Conservation (phyloP, 2,888 invertebrate genomes). For the Sinodicranocentrus sp. region DNA sequence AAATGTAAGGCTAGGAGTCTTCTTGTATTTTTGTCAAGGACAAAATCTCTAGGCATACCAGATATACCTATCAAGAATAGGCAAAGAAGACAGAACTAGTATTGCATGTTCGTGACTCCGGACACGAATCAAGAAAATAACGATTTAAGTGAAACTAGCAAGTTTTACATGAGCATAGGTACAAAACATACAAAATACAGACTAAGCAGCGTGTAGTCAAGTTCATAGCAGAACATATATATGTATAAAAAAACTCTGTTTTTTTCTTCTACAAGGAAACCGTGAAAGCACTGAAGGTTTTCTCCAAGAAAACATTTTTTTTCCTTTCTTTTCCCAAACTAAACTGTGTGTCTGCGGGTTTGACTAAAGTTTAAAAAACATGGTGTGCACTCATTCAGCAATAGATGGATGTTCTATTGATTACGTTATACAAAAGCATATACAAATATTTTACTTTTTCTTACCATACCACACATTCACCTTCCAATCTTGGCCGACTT, state of each 20-base stretch:
- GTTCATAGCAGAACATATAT: neutral
- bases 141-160: slow-evolving; percentile 21
- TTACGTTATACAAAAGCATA: too few species aligned
- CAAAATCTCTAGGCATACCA: slow-evolving; percentile 38
- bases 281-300: neutral
- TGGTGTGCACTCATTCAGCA: too few species aligned
- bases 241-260: neutral
- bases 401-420: too few species aligned
- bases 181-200: neutral
- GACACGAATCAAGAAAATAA: slow-evolving; percentile 13
- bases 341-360: too few species aligned
- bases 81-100: slow-evolving; percentile 5
- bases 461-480: too few species aligned
- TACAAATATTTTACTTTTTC: too few species aligned
- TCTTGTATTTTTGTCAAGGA: slow-evolving; percentile 48
- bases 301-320: neutral
- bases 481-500: too few species aligned
- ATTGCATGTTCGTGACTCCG: slow-evolving; percentile 23
- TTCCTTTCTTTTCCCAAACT: too few species aligned
- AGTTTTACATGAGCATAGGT: slow-evolving; percentile 6
- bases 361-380: too few species aligned
- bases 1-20: slow-evolving; percentile 3
- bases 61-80: neutral
- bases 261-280: neutral
- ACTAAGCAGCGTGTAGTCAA: slow-evolving; percentile 18